Evolutionary conservation across 2,113 vertebrate genomes (phyloP), one percentile per base, ranked within the genome.

Genomic region (Mastomys natalensis): DNA sequence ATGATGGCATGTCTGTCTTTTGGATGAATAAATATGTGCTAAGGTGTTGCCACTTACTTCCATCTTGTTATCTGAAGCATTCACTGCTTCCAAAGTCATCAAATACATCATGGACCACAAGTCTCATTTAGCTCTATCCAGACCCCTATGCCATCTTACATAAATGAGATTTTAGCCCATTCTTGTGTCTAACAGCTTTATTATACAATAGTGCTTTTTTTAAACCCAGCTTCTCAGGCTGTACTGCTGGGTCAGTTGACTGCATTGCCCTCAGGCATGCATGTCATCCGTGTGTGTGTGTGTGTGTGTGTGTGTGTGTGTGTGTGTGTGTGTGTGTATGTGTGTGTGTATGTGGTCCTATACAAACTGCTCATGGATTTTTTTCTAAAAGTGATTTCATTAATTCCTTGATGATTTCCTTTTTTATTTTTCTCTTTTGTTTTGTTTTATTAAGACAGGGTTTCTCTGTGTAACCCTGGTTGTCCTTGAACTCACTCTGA

Each of bases 31-130:
- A 24, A 58, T 58, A 68, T 84, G 40, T 82, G 68, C 76, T 40
- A 68, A n/a, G n/a, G 48, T 82, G 37, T 37, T 93, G 48, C 51
- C 40, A 53, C 22, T 82, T 45, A 29, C 16, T 87, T 48, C 55
- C 48, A 74, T 90, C n/a, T 92, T 92, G 37, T 55, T 95, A 48
- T 80, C 45, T 62, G 58, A 76, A 87, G 37, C 8, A 53, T 87
- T 66, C 74, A 93, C 58, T 74, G n/a, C 17, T 80, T 58, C 93
- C 58, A 81, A 74, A 82, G 16, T 84, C 62, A 73, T 82, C 84
- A 94, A 92, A 76, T 95, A 91, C 76, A 81, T 90, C 87, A 81
- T 62, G 78, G 34, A 55, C n/a, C 64, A 60, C 90, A 90, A 87
- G 34, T 5, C 16, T 37, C 53, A 34, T 93, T 92, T 66, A 85